Percentiles rank a stretch among this genome's conserved stretches.
Conservation (phyloP, 2,888 invertebrate genomes). For the Pherbina coryleti region DNA sequence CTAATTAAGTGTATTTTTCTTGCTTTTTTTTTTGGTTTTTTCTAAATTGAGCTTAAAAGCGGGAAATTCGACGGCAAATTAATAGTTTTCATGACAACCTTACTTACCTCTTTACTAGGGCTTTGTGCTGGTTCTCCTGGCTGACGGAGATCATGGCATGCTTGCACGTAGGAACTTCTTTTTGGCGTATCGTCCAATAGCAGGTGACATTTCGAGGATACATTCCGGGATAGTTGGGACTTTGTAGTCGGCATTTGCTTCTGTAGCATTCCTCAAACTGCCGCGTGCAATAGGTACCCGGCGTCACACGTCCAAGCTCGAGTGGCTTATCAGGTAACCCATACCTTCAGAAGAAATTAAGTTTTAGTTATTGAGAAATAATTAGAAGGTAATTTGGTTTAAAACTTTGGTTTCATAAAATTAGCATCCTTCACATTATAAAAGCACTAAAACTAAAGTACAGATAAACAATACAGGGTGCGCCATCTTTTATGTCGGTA, state of each 20-base stretch:
- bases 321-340: conserved; percentile 82
- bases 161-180: conserved; percentile 88
- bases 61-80: neutral
- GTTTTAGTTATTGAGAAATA: neutral
- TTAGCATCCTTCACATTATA: too few relatives aligned
- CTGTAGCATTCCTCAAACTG: conserved; percentile 88
- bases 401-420: too few relatives aligned
- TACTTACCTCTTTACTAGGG: conserved; percentile 65
- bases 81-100: neutral
- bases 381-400: too few relatives aligned
- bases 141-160: conserved; percentile 91
- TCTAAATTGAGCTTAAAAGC: neutral
- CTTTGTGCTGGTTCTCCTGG: conserved; percentile 79
- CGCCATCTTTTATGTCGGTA: too few relatives aligned
- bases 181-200: conserved; percentile 88
- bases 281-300: conserved; percentile 86
- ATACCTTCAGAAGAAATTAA: conserved; percentile 70
- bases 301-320: conserved; percentile 87
- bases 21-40: neutral
- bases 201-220: conserved; percentile 87
- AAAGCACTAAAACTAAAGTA: too few relatives aligned
- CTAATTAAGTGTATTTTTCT: neutral
- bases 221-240: conserved; percentile 92
- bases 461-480: too few relatives aligned
- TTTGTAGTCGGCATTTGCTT: conserved; percentile 87